Evolutionary conservation across 2,888 invertebrate species (phyloP), one percentile per base, ranked within the genome.

Genomic region (Molorchus minor): DNA sequence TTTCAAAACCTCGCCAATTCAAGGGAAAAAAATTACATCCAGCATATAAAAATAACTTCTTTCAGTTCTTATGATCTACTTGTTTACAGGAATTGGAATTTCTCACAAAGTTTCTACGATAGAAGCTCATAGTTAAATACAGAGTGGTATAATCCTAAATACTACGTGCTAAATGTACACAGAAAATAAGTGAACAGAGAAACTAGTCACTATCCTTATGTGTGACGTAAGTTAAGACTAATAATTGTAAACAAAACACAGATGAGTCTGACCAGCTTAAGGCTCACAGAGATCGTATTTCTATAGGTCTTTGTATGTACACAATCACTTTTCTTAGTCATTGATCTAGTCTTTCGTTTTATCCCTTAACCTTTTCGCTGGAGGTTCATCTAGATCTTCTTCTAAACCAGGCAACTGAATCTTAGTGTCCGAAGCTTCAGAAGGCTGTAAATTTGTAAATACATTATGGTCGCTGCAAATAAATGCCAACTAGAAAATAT

Each of bases 351-450:
- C n/a, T 74, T 78, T 79, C 63, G 79, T 75, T 44, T 75, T 74
- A 58, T 79, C 78, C 29, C 79, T 68, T 44, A 77, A 64, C 58
- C 80, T 72, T 71, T 82, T 82, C 13, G 77, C 75, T 43, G 82
- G 81, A 2, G 82, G 82, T 59, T 81, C 81, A 16, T 79, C 79
- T 15, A 77, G 70, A 21, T 82, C 82, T 61, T 83, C 83, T 45
- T 85, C 86, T 61, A 91, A 82, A 19, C 89, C 90, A 12, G 90
- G 90, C 65, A 91, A 82, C 75, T 88, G 88, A 71, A 91, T 90
- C 79, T 90, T 88, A 13, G 91, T 91, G 71, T 91, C 90, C 2
- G 90, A 88, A n/a, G 91, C 91, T 82, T 90, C 90, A 4, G 90
- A 89, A 10, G 91, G 91, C 90, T 91, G 83, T 1, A 65, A 67